These are phyloP conservation scores for Kryphioiulus occultus DNA, from an alignment of 2,888 invertebrate species.

Conservation along the genomic window DNA sequence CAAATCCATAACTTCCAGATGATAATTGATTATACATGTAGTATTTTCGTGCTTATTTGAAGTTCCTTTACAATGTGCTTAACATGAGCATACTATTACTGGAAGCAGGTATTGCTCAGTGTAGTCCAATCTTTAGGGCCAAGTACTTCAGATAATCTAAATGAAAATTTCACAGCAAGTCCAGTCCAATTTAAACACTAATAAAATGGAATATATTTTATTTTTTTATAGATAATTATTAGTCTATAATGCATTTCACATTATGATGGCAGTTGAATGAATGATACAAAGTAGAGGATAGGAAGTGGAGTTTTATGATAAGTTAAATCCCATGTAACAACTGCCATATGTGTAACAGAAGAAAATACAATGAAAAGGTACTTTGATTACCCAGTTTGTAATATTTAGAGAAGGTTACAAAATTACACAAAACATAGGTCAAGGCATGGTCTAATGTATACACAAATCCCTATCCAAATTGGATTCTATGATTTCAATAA, in stretches of 20 bases:
- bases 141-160: background rate
- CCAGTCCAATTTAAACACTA: background rate
- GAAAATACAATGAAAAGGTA: background rate
- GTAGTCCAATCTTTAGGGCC: background rate
- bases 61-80: background rate
- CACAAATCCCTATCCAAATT: background rate
- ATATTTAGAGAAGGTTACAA: background rate
- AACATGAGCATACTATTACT: background rate
- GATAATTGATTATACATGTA: background rate
- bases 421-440: background rate
- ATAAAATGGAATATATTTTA: constrained; percentile 40
- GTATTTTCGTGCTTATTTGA: background rate
- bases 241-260: constrained; percentile 36
- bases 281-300: background rate
- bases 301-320: constrained; percentile 5
- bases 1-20: background rate
- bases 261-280: constrained; percentile 38
- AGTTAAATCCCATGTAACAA: constrained; percentile 36
- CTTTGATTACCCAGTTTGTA: background rate
- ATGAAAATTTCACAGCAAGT: background rate
- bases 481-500: background rate
- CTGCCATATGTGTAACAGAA: constrained; percentile 6
- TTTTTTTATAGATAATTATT: constrained; percentile 39
- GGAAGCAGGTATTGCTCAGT: background rate
- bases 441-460: background rate